Base-by-base conservation (phyloP, 1,140 invertebrate species). In the Euwallacea fornicatus region DNA sequence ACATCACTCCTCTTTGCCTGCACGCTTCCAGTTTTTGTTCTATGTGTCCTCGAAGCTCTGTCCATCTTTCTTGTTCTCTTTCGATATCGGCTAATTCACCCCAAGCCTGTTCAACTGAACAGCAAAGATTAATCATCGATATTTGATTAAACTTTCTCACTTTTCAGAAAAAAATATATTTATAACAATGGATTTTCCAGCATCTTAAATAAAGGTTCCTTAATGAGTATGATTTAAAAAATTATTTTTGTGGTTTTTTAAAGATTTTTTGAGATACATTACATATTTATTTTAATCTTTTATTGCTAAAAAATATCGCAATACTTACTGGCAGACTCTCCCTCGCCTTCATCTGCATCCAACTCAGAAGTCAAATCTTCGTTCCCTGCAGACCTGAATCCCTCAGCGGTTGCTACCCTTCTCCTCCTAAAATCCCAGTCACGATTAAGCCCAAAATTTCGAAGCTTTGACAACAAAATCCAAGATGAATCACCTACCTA, bases 31-130 rank as follows among this genome's bases (percentile, higher is more conserved):
- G 83, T 77, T 96, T 92, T 54, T 88, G 86, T 80, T 95, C 90
- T 7, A 93, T 89, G 8, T 88, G 86, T 15, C 87, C 87, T 15
- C 93, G 84, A 74, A 94, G 85, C 64, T 89, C 86, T 54, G 92
- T 86, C 75, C 91, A 93, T 53, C 91, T 85, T 74, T 94, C 89
- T 78, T 94, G 92, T 80, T 96, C 94, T 56, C 90, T 87, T 82
- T 93, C 92, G 16, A 96, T 90, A 59, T 91, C 91, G 21, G 91
- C 90, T 16, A 96, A 82, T 79, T 95, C 93, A 0, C 89, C 87
- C 88, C 91, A 93, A 11, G 94, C 93, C 78, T 93, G 90, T 75
- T 91, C 90, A 10, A 95, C 87, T 71, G 21, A 58, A 46, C 44
- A 67, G 46, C 46, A 50, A 13, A 11, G 46, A 50, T 50, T 50